phyloP scores from a whole-genome alignment of 2,888 invertebrate species.

The Stomorhina lunata region DNA sequence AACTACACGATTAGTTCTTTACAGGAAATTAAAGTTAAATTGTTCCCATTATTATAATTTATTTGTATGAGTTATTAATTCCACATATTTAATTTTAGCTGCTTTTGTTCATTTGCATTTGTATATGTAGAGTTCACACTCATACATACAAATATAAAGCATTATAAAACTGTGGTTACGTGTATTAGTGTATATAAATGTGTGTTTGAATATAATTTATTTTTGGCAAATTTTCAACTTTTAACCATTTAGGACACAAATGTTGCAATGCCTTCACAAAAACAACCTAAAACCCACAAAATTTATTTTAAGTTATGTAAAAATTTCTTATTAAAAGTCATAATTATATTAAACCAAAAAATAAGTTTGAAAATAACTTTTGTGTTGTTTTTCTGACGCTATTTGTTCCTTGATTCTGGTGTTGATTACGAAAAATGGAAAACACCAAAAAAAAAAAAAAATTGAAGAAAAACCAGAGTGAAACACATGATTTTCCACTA shows the following conservation, averaged over 20 bases:
- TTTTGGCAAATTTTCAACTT: constrained; percentile 32
- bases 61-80: no score
- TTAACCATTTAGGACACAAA: constrained; percentile 19
- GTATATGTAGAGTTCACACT: no score
- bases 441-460: background rate
- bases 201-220: background rate
- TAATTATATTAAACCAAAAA: constrained; percentile 19
- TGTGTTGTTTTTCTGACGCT: background rate
- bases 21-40: background rate
- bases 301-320: constrained; percentile 18
- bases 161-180: background rate
- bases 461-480: background rate
- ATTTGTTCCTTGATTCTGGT: background rate
- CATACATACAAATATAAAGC: background rate
- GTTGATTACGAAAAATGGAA: constrained; percentile 1
- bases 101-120: no score
- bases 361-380: constrained; percentile 18
- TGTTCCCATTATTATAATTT: no score
- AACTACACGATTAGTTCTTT: background rate
- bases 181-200: background rate
- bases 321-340: constrained; percentile 36
- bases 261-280: background rate
- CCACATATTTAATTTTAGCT: no score
- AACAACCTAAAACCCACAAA: background rate
- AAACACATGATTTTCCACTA: constrained; percentile 29